A percentile compares a stretch with the other conserved stretches of the same genome.
Conservation (phyloP, 2,113 vertebrate species). For the Odobenus rosmarus region DNA sequence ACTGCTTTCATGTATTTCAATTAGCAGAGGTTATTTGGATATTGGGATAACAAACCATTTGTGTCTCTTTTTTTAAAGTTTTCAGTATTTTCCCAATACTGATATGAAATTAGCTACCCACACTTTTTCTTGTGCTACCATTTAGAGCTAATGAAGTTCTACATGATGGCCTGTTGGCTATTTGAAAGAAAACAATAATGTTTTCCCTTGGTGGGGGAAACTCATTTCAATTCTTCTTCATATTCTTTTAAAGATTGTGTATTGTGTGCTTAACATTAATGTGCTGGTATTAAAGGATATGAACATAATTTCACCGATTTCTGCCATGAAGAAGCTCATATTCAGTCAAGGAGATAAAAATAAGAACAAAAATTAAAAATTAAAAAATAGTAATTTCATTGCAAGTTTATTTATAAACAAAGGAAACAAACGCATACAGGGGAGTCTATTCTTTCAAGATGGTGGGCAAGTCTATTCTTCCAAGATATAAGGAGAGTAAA, state of each 20-base stretch:
- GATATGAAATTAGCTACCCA: background rate
- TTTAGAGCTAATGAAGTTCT: background rate
- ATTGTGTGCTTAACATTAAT: background rate
- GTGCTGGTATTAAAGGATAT: background rate
- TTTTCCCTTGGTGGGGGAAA: background rate
- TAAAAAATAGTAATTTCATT: background rate
- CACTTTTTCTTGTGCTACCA: background rate
- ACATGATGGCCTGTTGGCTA: background rate
- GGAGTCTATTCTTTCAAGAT: background rate
- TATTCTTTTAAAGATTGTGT: background rate
- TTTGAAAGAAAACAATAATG: background rate
- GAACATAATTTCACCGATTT: background rate
- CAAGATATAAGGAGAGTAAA: background rate
- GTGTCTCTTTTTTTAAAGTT: background rate
- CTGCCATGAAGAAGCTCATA: background rate
- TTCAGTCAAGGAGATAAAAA: background rate
- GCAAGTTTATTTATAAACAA: background rate
- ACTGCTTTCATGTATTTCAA: conserved; percentile 22
- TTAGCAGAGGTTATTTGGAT: background rate
- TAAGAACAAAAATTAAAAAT: background rate
- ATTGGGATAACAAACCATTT: background rate
- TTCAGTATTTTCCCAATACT: background rate
- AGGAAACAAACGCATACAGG: background rate
- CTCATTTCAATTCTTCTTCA: background rate
- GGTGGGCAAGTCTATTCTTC: background rate